These are phyloP conservation scores for Clivina fossor DNA, from an alignment of 2,888 invertebrate genomes.

Conservation along the genomic window DNA sequence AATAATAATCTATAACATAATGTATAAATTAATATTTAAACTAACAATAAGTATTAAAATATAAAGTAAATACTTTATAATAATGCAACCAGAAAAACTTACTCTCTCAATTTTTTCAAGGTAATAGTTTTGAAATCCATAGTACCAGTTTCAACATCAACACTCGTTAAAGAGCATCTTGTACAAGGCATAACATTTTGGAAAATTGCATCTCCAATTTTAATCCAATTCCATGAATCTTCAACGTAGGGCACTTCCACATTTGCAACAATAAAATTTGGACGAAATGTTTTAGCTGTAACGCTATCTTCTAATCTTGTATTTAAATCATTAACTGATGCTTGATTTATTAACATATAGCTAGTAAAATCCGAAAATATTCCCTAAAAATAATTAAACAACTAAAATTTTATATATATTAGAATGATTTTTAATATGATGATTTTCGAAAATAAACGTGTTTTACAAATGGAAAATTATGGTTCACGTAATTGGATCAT, in stretches of 20 bases:
- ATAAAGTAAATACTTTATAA: too few species aligned
- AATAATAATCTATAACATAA: slow-evolving; percentile 14
- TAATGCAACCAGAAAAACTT: too few species aligned
- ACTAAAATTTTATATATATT: slow-evolving; percentile 4
- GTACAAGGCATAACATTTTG: slow-evolving; percentile 60
- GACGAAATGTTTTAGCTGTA: slow-evolving; percentile 57
- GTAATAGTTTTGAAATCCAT: too few species aligned
- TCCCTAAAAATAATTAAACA: slow-evolving; percentile 53
- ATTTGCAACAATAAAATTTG: slow-evolving; percentile 58
- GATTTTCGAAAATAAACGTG: too few species aligned
- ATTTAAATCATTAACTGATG: slow-evolving; percentile 58
- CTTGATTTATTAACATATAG: slow-evolving; percentile 57
- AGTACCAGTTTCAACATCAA: slow-evolving; percentile 56
- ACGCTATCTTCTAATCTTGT: slow-evolving; percentile 52
- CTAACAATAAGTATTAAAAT: too few species aligned
- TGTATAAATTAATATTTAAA: not conserved
- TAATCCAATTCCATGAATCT: slow-evolving; percentile 61
- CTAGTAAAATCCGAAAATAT: slow-evolving; percentile 58
- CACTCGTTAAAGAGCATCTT: slow-evolving; percentile 54
- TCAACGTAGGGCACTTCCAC: slow-evolving; percentile 53
- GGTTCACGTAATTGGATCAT: too few species aligned
- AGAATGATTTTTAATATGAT: slow-evolving; percentile 1
- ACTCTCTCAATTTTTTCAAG: slow-evolving; percentile 58
- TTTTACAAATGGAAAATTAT: too few species aligned
- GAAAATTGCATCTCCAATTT: slow-evolving; percentile 57